phyloP scores from a whole-genome alignment of 2,113 vertebrate species.

The Colinus virginianus region DNA sequence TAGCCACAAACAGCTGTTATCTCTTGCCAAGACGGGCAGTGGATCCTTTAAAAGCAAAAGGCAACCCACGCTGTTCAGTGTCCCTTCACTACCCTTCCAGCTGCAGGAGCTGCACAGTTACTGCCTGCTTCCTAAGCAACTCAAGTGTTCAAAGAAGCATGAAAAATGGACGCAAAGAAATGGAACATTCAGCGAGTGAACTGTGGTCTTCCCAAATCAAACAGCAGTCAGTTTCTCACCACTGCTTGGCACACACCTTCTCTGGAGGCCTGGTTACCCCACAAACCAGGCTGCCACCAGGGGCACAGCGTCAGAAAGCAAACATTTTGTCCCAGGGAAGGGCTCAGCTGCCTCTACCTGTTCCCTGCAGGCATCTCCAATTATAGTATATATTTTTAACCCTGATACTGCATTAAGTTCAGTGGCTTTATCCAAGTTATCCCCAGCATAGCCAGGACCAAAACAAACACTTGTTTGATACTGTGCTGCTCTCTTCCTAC shows the following conservation, averaged over 20 bases:
- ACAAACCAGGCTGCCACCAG: background rate
- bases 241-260: background rate
- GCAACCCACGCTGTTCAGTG: background rate
- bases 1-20: background rate
- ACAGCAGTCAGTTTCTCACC: background rate
- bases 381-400: background rate
- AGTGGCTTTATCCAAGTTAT: background rate
- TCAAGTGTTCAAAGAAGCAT: background rate
- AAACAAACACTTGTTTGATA: background rate
- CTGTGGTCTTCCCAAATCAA: background rate
- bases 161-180: background rate
- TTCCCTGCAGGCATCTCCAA: background rate
- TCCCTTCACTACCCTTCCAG: background rate
- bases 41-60: background rate
- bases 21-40: background rate
- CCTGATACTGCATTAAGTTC: background rate
- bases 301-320: background rate
- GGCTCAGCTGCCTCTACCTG: background rate
- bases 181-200: background rate
- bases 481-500: background rate
- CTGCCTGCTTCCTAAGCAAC: background rate
- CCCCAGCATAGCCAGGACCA: background rate
- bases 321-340: background rate
- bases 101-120: background rate
- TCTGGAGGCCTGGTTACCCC: background rate